phyloP scores from a whole-genome alignment of 2,797 vertebrate genomes.

The Hylomyscus alleni region DNA sequence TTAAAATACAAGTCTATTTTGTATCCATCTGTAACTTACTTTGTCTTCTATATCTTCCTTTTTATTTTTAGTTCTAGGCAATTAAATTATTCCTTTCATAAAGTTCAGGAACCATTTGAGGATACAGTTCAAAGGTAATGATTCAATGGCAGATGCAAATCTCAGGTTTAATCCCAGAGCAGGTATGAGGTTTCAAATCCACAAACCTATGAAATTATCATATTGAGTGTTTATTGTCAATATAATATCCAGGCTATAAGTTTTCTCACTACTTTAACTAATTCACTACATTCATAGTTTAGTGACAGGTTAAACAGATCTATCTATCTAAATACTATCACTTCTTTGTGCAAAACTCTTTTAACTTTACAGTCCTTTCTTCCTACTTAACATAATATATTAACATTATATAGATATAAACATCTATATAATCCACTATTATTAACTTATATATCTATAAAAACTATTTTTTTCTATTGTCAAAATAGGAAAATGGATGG shows the following conservation, averaged over 20 bases:
- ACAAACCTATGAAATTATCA: not conserved
- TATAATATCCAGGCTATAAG: not conserved
- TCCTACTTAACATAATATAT: too few relatives aligned
- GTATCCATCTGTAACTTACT: not conserved
- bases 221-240: not conserved
- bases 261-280: not conserved
- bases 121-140: too few relatives aligned
- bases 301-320: not conserved
- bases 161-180: not conserved
- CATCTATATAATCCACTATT: too few relatives aligned
- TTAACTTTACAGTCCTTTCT: not conserved
- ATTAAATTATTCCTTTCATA: not conserved
- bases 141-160: not conserved
- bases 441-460: not conserved
- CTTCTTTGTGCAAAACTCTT: not conserved
- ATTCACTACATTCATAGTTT: not conserved
- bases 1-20: not conserved
- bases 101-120: not conserved
- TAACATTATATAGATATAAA: too few relatives aligned
- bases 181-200: rapidly evolving
- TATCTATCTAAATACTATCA: not conserved
- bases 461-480: not conserved
- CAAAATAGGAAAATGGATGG: not conserved
- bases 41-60: not conserved
- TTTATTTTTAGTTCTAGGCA: not conserved